Evolutionary conservation across 2,888 invertebrate species (phyloP).

Genomic region (Metalampra italica): DNA sequence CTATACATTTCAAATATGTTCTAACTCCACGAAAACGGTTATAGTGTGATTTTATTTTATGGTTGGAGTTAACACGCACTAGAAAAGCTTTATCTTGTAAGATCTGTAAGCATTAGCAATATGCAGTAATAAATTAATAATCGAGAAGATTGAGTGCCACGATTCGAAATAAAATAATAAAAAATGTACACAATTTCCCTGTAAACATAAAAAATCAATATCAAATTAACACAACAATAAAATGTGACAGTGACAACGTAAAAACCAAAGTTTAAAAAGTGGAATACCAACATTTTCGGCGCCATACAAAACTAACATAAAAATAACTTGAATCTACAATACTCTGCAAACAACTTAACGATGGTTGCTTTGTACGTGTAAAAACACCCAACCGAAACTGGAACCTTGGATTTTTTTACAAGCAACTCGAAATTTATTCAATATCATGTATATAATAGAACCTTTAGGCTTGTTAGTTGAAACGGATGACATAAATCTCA

Average conservation of each 20-base stretch:
- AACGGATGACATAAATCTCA: slow-evolving; percentile 52
- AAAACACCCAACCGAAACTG: slow-evolving; percentile 17
- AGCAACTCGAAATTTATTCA: slow-evolving; percentile 22
- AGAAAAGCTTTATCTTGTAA: too few relatives aligned
- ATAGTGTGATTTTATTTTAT: too few relatives aligned
- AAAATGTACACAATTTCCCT: not conserved
- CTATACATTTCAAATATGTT: too few relatives aligned
- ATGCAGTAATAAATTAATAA: too few relatives aligned
- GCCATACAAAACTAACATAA: slow-evolving; percentile 19
- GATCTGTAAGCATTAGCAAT: too few relatives aligned
- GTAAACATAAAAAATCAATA: not conserved
- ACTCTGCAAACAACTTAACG: slow-evolving; percentile 29
- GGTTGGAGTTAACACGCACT: too few relatives aligned
- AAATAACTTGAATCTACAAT: slow-evolving; percentile 29
- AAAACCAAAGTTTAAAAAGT: slow-evolving; percentile 20
- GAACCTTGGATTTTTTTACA: slow-evolving; percentile 13
- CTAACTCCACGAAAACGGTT: too few relatives aligned
- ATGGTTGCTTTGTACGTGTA: slow-evolving; percentile 19
- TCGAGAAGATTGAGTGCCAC: too few relatives aligned
- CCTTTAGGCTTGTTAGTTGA: slow-evolving; percentile 33
- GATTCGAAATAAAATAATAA: not conserved
- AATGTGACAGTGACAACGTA: slow-evolving; percentile 26
- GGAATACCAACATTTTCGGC: slow-evolving; percentile 30
- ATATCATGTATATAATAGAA: slow-evolving; percentile 32
- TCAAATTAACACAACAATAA: slow-evolving; percentile 30